Evolutionary conservation across 1,140 invertebrate genomes (phyloP).

Genomic region (Matsumurasca onukii): DNA sequence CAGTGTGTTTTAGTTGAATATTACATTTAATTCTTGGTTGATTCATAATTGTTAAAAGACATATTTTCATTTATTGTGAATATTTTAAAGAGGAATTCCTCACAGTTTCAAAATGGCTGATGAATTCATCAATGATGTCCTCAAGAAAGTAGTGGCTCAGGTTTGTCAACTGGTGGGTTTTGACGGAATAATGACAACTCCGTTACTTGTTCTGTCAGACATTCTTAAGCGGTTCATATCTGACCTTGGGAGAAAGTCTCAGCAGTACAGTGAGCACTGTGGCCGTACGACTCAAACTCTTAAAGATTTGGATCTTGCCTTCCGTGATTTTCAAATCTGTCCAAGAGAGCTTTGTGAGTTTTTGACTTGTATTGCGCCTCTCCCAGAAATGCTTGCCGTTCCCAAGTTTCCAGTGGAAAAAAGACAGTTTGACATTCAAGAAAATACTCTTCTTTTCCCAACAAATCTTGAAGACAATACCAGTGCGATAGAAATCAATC

Average conservation of each 20-base stretch:
- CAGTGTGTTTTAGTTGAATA: background rate
- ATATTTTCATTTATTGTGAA: background rate
- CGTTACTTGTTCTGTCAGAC: background rate
- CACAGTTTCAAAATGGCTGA: constrained; percentile 2
- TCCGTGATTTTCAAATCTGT: background rate
- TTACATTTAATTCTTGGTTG: background rate
- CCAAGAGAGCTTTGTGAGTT: background rate
- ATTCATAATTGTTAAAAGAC: background rate
- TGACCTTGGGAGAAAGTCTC: background rate
- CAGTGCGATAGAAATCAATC: too few species aligned
- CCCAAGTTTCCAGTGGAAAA: background rate
- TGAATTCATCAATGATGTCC: background rate
- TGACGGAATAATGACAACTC: background rate
- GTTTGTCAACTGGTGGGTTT: constrained; percentile 15
- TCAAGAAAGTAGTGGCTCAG: constrained; percentile 8
- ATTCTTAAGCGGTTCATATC: background rate
- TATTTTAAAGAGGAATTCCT: too few species aligned
- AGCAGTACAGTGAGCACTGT: constrained; percentile 7
- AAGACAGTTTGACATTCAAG: too few species aligned
- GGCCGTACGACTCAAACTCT: background rate
- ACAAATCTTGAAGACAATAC: too few species aligned
- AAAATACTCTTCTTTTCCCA: too few species aligned
- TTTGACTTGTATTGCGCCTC: background rate
- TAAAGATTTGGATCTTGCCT: background rate
- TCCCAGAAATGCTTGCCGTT: background rate